Evolutionary conservation across 2,797 vertebrate genomes (phyloP), one percentile per base, ranked within the genome.

Genomic region (Xyrichtys novacula): DNA sequence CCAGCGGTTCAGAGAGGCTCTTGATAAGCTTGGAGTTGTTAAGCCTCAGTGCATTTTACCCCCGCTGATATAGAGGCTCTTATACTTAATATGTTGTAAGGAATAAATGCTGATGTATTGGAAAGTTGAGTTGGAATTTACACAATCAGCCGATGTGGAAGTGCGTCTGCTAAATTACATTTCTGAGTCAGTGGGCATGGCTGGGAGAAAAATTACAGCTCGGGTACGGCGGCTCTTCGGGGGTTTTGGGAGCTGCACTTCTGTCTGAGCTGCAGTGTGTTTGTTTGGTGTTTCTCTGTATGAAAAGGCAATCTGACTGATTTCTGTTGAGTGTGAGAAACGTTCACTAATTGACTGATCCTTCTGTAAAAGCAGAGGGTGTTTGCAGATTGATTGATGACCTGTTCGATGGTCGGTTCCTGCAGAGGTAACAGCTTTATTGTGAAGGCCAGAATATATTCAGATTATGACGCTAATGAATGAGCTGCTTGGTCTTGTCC

Each of bases 91-190:
- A 47, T 63, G 65, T 47, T 43, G 32, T 40, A 52, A 5, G 29
- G 31, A 74, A 74, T 48, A 76, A 83, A 66, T 72, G 85, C 85
- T 86, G 85, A 85, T 48, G 56, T 46, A 40, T 9, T 44, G 44
- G 39, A 80, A 88, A 74, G 59, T 19, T 28, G 39, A 2, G 40
- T 16, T 44, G 10, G 48, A 20, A 63, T 43, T 59, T 50, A 64
- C 11, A 1, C 66, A 76, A 81, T 86, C 79, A 68, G 74, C 64
- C 66, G 15, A 63, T 28, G 61, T 0, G 11, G 7, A 26, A 61
- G 49, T 22, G 56, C 74, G 31, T 43, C 65, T 72, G 42, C 20
- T 69, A 84, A 84, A 88, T 87, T 77, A 71, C 76, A 77, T 85
- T 85, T 85, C 50, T 31, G 68, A 79, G 29, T 81, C 26, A 57